Base-by-base conservation (phyloP, 2,113 vertebrate genomes). In the Nanorana parkeri region DNA sequence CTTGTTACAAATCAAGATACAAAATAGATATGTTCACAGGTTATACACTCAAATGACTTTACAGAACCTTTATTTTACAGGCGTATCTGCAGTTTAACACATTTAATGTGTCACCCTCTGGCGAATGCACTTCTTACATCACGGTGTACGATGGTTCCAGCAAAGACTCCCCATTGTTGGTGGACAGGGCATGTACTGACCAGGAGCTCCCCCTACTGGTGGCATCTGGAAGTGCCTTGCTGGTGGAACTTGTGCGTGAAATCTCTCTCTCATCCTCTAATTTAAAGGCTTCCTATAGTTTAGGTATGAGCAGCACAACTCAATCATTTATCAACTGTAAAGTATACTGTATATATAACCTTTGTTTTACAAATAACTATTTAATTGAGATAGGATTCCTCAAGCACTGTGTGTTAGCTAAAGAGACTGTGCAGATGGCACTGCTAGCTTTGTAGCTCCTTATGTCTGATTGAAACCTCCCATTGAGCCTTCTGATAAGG, bases 161-260 rank as follows among this genome's bases (percentile, higher is more conserved):
- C 51, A 66, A 5, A 10, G 32, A 17, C 0, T 55, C 68, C 19
- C 69, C 69, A 10, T 16, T 67, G 52, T 63, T 81, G 4, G 2
- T 81, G 1, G 80, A 81, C n/a, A 74, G 47, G 61, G 63, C 13
- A 23, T 81, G 80, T 41, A 63, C 61, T 4, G 16, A 47, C 61
- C 69, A 66, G 8, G 80, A 56, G 28, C 41, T 75, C 61, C 80
- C 80, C n/a, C 69, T 81, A 21, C 28, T 81, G 80, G 80, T 81
- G 26, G 68, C 61, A 20, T 66, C 80, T 55, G 29, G 47, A 20
- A 69, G 19, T 28, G 29, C 23, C 47, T 2, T 84, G 67, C 76
- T 73, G 67, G 56, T 72, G 68, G 75, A 84, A 28, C 17, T 78
- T 21, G 69, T 66, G 21, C 17, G 36, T 54, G 69, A 67, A 5